Percentiles rank a stretch among this genome's conserved stretches.
phyloP scores from a whole-genome alignment of 2,113 vertebrate genomes.

The Stegostoma tigrinum region DNA sequence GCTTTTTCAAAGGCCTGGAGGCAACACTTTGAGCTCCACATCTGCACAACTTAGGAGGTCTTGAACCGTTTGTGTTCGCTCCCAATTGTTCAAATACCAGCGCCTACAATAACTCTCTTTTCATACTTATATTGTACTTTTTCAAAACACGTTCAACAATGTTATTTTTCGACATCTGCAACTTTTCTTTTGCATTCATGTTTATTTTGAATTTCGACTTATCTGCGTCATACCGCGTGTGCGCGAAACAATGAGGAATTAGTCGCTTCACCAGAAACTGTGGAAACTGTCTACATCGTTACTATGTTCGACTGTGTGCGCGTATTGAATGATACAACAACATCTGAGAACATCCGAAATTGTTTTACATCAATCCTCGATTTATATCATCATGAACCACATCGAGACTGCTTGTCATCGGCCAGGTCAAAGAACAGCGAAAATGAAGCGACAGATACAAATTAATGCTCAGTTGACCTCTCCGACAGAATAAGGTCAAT shows the following conservation, averaged over 20 bases:
- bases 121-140: not conserved
- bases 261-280: not conserved
- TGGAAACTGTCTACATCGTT: not conserved
- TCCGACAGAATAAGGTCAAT: too few relatives aligned
- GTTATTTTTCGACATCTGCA: not conserved
- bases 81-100: not conserved
- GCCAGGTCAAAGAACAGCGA: not conserved
- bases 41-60: not conserved
- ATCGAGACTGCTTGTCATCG: not conserved
- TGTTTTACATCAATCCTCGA: not conserved
- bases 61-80: not conserved
- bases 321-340: not conserved
- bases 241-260: not conserved
- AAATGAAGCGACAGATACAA: not conserved
- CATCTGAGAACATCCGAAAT: not conserved
- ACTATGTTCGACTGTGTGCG: not conserved
- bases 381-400: not conserved
- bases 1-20: not conserved
- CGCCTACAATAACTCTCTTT: not conserved
- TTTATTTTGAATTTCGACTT: not conserved
- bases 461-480: not conserved
- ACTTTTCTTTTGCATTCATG: not conserved
- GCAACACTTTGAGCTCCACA: not conserved
- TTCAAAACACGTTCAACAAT: not conserved
- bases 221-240: not conserved